These are phyloP conservation scores for Ethmia dodecea DNA, from an alignment of 2,888 invertebrate species.

Conservation along the genomic window DNA sequence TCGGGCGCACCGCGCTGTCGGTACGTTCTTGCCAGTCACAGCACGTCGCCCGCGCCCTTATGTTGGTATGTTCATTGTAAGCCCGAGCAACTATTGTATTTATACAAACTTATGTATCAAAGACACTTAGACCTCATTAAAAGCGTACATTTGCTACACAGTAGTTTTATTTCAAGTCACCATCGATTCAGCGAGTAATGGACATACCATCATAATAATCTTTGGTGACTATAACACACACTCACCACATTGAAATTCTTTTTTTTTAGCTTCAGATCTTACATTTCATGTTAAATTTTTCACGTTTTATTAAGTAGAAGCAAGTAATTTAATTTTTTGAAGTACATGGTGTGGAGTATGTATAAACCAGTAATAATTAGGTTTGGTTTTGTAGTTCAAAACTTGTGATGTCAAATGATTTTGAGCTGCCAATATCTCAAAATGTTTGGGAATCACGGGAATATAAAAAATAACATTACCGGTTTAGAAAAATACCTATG, in stretches of 20 bases:
- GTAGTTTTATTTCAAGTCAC: conserved; percentile 64
- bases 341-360: no score
- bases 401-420: no score
- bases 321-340: conserved; percentile 4
- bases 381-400: not conserved
- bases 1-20: conserved; percentile 15
- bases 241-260: conserved; percentile 9
- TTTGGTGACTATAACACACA: conserved; percentile 29
- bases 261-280: conserved; percentile 7
- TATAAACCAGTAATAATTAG: no score
- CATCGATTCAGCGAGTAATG: conserved; percentile 38
- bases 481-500: conserved; percentile 17
- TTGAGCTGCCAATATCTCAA: no score
- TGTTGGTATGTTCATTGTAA: conserved; percentile 70
- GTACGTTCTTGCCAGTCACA: conserved; percentile 29
- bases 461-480: no score
- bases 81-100: conserved; percentile 39
- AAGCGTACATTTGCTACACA: conserved; percentile 57
- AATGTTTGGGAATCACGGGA: no score
- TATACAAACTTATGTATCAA: conserved; percentile 45
- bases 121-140: conserved; percentile 68
- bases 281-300: conserved; percentile 22
- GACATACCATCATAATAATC: conserved; percentile 64
- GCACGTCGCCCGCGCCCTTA: conserved; percentile 31
- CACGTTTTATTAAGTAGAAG: conserved; percentile 14